phyloP scores from a whole-genome alignment of 1,140 invertebrate genomes.

The Achatina immaculata region DNA sequence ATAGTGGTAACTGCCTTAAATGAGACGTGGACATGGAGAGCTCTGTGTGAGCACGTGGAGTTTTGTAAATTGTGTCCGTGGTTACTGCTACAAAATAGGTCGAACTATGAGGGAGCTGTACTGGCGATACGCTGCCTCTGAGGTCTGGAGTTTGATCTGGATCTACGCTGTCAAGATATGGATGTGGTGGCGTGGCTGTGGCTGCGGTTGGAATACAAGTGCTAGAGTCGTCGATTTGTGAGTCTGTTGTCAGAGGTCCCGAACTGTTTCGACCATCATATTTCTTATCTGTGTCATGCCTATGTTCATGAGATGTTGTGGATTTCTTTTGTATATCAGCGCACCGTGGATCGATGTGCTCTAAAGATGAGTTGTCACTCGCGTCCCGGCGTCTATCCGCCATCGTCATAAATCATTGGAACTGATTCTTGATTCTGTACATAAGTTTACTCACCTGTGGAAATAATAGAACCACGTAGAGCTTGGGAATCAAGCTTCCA shows the following conservation, averaged over 20 bases:
- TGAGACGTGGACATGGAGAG: neutral
- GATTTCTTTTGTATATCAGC: neutral
- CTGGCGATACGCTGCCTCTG: neutral
- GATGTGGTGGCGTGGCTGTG: too few relatives aligned
- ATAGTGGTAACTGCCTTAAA: neutral
- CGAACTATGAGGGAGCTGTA: neutral
- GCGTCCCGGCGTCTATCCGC: constrained; percentile 14
- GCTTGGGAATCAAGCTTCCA: too few relatives aligned
- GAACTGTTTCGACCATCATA: too few relatives aligned
- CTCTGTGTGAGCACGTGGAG: neutral
- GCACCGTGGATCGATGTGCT: neutral
- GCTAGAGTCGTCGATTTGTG: too few relatives aligned
- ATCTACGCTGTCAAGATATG: too few relatives aligned
- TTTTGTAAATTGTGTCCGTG: neutral
- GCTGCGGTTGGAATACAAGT: too few relatives aligned
- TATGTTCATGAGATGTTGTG: neutral
- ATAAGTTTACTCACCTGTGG: too few relatives aligned
- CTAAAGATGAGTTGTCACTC: neutral
- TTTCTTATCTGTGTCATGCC: neutral
- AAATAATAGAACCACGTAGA: too few relatives aligned
- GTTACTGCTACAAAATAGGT: neutral
- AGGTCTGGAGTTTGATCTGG: neutral
- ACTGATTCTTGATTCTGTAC: neutral
- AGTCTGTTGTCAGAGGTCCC: too few relatives aligned
- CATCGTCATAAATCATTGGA: constrained; percentile 34